phyloP scores from a whole-genome alignment of 2,113 vertebrate genomes.

The Miniopterus natalensis region DNA sequence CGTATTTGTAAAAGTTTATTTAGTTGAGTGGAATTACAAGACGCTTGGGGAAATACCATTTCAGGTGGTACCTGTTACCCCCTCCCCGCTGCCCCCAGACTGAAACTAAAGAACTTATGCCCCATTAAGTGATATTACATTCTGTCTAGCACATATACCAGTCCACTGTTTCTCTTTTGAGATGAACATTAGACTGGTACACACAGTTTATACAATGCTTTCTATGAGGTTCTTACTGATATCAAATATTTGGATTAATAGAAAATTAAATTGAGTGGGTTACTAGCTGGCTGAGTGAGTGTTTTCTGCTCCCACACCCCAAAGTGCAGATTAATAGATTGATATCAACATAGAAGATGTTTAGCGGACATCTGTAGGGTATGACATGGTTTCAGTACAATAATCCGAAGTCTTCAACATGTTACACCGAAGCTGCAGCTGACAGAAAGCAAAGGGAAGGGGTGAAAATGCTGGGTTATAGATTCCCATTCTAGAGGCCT shows the following conservation, averaged over 20 bases:
- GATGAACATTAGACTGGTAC: neutral
- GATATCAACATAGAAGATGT: neutral
- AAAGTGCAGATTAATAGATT: neutral
- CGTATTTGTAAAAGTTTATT: neutral
- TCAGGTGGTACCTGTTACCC: neutral
- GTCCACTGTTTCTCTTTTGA: neutral
- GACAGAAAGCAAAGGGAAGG: neutral
- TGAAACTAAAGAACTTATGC: neutral
- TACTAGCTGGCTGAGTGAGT: neutral
- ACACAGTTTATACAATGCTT: neutral
- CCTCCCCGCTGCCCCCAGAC: neutral
- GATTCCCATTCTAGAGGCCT: neutral
- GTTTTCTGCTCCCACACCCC: neutral
- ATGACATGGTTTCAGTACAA: neutral
- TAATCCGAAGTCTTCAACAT: neutral
- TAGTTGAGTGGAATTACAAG: neutral
- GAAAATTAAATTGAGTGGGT: neutral
- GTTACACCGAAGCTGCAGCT: neutral
- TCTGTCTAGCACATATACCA: neutral
- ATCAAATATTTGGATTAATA: neutral
- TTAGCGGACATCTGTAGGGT: neutral
- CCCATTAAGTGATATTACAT: neutral
- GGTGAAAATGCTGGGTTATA: neutral
- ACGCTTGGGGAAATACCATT: neutral
- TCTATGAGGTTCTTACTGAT: neutral